Base-by-base conservation (phyloP, 1,140 invertebrate genomes). In the Vollenhovia emeryi region DNA sequence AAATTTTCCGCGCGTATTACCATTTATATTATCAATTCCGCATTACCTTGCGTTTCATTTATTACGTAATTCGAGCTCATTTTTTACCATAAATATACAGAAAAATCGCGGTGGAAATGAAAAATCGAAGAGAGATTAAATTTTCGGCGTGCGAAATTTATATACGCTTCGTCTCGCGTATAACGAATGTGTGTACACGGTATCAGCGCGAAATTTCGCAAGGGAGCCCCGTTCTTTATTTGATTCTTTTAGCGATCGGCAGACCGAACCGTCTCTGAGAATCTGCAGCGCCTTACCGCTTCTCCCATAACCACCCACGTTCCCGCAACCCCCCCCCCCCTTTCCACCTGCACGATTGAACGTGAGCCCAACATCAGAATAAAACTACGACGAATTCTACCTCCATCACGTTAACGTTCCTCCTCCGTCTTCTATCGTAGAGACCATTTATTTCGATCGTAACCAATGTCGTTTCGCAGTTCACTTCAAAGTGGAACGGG, bases 391-490 rank as follows among this genome's bases (percentile, higher is more conserved):
- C 76, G 88, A 86, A 86, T 87, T 71, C 86, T 82, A 89, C 89
- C 85, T 86, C 86, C 88, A 89, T 90, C 88, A 84, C 82, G 88
- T 90, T 90, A 90, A 90, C 83, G 89, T 90, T 86, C 69, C 88
- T 89, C 88, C 69, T 90, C 89, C 89, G 80, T 90, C 89, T 90
- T 89, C 89, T 59, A 90, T 89, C 89, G 83, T 27, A 15, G 62
- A 74, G 76, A 84, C 89, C 89, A 90, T 90, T 90, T 89, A 90
- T 90, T 90, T 90, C 83, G 88, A 87, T 90, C 88, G 89, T 89
- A 89, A 90, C 89, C 86, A 89, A 90, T 89, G 88, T 89, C 89
- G 86, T 90, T 86, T 85, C 80, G 62, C 57, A 71, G 71, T 86
- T 80, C 80, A 59, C 83, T 89, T 86, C 88, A 75, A 87, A 90